Percentiles rank a stretch among this genome's conserved stretches.
These are phyloP conservation scores for Noctua janthina DNA, from an alignment of 2,888 invertebrate species.

Conservation along the genomic window DNA sequence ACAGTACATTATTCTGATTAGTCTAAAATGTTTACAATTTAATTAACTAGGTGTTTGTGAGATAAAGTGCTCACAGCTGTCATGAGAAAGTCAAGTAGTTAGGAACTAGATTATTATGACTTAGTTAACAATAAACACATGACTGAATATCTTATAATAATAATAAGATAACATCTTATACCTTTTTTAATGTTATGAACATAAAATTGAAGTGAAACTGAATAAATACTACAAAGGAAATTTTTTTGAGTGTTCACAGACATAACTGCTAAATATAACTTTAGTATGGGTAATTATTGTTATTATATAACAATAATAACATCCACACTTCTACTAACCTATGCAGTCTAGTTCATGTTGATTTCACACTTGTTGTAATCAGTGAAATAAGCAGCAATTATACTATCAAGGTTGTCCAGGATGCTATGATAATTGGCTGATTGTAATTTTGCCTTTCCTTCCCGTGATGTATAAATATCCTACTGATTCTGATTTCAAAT, in stretches of 20 bases:
- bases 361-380: slow-evolving; percentile 40
- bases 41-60: slow-evolving; percentile 9
- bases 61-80: slow-evolving; percentile 11
- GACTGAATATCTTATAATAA: neutral
- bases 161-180: neutral
- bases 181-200: neutral
- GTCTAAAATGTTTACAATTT: slow-evolving; percentile 23
- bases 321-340: slow-evolving; percentile 6
- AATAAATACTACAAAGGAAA: slow-evolving; percentile 8
- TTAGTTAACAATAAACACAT: neutral
- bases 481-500: slow-evolving; percentile 52
- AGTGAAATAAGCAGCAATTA: slow-evolving; percentile 57
- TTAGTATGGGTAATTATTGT: slow-evolving; percentile 2
- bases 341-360: slow-evolving; percentile 40
- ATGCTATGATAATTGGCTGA: slow-evolving; percentile 67
- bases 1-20: slow-evolving; percentile 20
- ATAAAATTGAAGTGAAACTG: neutral
- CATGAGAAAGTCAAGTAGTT: slow-evolving; percentile 24
- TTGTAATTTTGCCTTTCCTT: slow-evolving; percentile 65
- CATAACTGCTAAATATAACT: neutral
- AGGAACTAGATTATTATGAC: neutral
- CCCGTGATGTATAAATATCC: slow-evolving; percentile 62
- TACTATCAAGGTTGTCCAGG: slow-evolving; percentile 67
- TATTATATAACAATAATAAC: slow-evolving; percentile 18
- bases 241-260: neutral